A percentile compares a stretch with the other conserved stretches of the same genome.
These are phyloP conservation scores for Notechis scutatus DNA, from an alignment of 2,113 vertebrate species.

Conservation along the genomic window DNA sequence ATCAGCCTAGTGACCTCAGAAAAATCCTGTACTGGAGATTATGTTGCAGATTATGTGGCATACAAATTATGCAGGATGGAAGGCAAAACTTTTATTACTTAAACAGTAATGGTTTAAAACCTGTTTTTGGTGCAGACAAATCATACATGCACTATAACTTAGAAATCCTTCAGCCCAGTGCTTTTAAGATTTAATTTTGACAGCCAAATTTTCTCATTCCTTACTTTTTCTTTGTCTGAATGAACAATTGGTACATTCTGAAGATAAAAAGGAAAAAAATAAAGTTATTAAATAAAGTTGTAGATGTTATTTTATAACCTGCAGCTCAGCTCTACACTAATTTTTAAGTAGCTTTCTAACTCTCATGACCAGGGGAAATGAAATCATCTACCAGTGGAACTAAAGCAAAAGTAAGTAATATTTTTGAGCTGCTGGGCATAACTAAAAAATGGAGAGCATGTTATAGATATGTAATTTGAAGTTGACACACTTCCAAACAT, in stretches of 20 bases:
- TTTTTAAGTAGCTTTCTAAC: not conserved
- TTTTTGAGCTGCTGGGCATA: not conserved
- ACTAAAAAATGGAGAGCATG: not conserved
- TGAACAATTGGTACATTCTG: not conserved
- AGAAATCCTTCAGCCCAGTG: not conserved
- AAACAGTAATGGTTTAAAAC: not conserved
- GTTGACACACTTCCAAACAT: not conserved
- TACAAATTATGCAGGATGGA: not conserved
- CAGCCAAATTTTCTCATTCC: not conserved
- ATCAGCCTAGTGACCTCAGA: not conserved
- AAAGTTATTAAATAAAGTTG: not conserved
- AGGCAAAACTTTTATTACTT: not conserved
- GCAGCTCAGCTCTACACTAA: not conserved
- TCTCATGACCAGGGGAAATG: not conserved
- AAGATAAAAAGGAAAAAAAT: not conserved
- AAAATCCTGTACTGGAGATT: not conserved
- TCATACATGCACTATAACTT: not conserved
- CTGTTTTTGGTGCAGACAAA: not conserved
- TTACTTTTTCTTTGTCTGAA: not conserved
- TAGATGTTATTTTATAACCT: not conserved
- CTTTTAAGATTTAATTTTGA: not conserved
- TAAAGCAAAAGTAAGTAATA: not conserved
- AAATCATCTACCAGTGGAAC: not conserved
- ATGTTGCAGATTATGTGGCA: not conserved
- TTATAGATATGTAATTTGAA: not conserved